Base-by-base conservation (phyloP, 2,888 invertebrate species). In the Drosophila quinaria region DNA sequence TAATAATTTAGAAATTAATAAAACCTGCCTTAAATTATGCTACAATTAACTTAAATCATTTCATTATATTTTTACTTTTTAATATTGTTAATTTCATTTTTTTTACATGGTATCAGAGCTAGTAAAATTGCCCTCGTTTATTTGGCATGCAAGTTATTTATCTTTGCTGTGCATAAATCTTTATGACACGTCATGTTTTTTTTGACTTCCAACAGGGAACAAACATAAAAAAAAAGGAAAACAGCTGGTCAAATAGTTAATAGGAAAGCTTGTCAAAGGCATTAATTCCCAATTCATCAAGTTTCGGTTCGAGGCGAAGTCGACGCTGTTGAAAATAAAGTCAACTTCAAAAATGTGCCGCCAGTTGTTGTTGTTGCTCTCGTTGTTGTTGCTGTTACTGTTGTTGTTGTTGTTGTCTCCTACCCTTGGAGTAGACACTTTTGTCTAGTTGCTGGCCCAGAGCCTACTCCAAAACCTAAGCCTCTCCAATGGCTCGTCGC, bases 271-370 rank as follows among this genome's bases (percentile, higher is more conserved):
- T 91, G 92, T 91, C 91, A 90, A 86, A 90, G 89, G 88, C 91
- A 92, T 92, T 92, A 91, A 90, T 92, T 91, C 90, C 90, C 91
- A 92, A 92, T 92, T 91, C 92, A 92, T 92, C 91, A 91, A 90
- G 91, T 92, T 92, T 92, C 89, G 90, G 87, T 83, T 72, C 80
- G 80, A 59, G 78, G 72, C 72, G 66, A 76, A 68, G 70, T 58
- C 70, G 63, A 63, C 61, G 62, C 71, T 64, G 73, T 74, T 87
- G 86, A 88, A 87, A 87, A 88, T 86, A 88, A 88, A 87, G 87
- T 83, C 90, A 87, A 87, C 87, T 90, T 87, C 33, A 86, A 90
- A 90, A 87, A 90, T 87, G 76, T 68, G 87, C 87, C 87, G 87
- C 81, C 89, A 82, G 33, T 56, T 49, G 58, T 61, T 63, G 60